Percentiles rank a stretch among this genome's conserved stretches.
phyloP scores from a whole-genome alignment of 92 coral and sea anemone genomes.

The Chrysogorgia sp. region DNA sequence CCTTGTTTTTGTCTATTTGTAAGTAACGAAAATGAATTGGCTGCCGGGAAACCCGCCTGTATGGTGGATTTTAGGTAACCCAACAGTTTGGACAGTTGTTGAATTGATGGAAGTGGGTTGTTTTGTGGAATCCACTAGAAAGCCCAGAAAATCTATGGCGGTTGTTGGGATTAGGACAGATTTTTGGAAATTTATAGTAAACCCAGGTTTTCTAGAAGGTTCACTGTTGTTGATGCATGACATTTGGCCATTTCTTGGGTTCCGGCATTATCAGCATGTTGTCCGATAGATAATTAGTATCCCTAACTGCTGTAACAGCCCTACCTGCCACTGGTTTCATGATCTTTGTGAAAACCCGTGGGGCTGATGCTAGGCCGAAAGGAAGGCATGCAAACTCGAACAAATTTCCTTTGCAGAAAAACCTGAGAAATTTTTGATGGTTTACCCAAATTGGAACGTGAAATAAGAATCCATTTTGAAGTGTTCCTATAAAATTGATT shows the following conservation, averaged over 20 bases:
- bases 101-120: too few species aligned
- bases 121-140: too few species aligned
- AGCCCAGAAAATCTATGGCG: constrained; percentile 59
- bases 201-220: constrained; percentile 53
- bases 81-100: too few species aligned
- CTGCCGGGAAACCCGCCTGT: too few species aligned
- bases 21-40: constrained; percentile 21
- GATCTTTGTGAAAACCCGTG: constrained; percentile 56
- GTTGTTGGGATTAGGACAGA: constrained; percentile 46
- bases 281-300: constrained; percentile 55
- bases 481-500: background rate
- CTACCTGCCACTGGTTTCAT: constrained; percentile 59
- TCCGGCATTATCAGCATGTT: constrained; percentile 52
- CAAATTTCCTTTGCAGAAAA: background rate
- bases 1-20: constrained; percentile 41
- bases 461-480: constrained; percentile 52
- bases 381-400: constrained; percentile 55
- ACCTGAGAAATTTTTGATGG: constrained; percentile 13
- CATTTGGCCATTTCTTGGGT: constrained; percentile 48
- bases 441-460: constrained; percentile 52
- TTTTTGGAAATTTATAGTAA: constrained; percentile 55
- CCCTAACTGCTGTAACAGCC: constrained; percentile 50
- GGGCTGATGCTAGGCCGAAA: constrained; percentile 58
- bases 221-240: constrained; percentile 46
- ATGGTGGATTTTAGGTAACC: too few species aligned